Conservation (phyloP, 2,888 invertebrate species). For the Epinotia brunnichana region DNA sequence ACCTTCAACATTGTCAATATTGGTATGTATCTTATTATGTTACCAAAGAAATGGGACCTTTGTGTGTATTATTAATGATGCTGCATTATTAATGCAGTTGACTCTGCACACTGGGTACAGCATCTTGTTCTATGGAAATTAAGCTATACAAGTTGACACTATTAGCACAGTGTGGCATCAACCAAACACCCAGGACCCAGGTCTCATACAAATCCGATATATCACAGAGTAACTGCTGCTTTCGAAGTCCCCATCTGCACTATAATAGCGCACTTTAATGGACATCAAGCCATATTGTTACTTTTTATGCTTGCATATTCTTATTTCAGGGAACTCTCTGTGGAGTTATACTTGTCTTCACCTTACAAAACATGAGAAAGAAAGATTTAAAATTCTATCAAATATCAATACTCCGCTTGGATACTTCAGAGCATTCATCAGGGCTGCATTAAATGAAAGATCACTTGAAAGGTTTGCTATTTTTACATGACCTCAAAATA, state of each 20-base stretch:
- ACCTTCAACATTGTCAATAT: conserved; percentile 80
- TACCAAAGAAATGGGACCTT: background rate
- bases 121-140: too few species aligned
- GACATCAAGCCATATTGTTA: background rate
- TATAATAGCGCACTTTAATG: too few species aligned
- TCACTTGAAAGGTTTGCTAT: conserved; percentile 88
- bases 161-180: too few species aligned
- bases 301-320: conserved; percentile 13
- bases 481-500: conserved; percentile 1
- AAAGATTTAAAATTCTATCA: conserved; percentile 88
- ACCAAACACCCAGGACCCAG: too few species aligned
- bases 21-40: conserved; percentile 63
- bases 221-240: too few species aligned
- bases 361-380: conserved; percentile 93
- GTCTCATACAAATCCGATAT: too few species aligned
- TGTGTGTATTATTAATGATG: too few species aligned
- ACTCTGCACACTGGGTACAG: too few species aligned
- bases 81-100: too few species aligned
- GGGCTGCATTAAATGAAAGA: conserved; percentile 95
- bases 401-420: conserved; percentile 86
- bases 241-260: too few species aligned
- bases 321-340: conserved; percentile 82
- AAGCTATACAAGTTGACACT: too few species aligned
- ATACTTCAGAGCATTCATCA: conserved; percentile 93
- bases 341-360: conserved; percentile 92